Evolutionary conservation across 2,797 vertebrate species (phyloP).

Genomic region (Nyctalus aviator): DNA sequence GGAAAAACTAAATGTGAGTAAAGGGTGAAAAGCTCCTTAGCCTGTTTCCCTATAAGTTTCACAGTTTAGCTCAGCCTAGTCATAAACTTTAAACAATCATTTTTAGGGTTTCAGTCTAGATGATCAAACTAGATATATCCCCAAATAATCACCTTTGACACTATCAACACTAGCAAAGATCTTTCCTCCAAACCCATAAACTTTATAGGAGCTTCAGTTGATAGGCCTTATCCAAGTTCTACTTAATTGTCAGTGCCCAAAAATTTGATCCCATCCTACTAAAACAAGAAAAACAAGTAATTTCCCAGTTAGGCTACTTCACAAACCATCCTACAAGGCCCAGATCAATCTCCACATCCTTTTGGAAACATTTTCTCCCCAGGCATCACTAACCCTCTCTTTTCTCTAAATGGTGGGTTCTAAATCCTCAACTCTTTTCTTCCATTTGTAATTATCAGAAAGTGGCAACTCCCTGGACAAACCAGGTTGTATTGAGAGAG

Average conservation of each 20-base stretch:
- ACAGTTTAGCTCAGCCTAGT: background rate
- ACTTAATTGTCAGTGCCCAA: background rate
- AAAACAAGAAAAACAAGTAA: background rate
- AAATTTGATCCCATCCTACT: background rate
- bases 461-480: background rate
- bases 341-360: background rate
- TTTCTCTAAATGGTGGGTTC: background rate
- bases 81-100: constrained; percentile 3
- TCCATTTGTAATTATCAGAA: background rate
- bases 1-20: constrained; percentile 15
- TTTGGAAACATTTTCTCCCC: background rate
- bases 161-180: background rate
- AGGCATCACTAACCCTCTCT: background rate
- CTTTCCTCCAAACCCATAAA: background rate
- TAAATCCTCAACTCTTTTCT: background rate
- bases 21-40: background rate
- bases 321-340: background rate
- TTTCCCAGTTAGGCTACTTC: background rate
- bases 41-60: background rate
- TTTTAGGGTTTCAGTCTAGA: constrained; percentile 12
- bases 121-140: background rate
- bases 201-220: background rate
- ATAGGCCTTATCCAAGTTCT: background rate
- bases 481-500: background rate
- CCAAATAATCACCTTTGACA: background rate